Conservation (phyloP, 2,113 vertebrate genomes). For the Lepisosteus oculatus region DNA sequence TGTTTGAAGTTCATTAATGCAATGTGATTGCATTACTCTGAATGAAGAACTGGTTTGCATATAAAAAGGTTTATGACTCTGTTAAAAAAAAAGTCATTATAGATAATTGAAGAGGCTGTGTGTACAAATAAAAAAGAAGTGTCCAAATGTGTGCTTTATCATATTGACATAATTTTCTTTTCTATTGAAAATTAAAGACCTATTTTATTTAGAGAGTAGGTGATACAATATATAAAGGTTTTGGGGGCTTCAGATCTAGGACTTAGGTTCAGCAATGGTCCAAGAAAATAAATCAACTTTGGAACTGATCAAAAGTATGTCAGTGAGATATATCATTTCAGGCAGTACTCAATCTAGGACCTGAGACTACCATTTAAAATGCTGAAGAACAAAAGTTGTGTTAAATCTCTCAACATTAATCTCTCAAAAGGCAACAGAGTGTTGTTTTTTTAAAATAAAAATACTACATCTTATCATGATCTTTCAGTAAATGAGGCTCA, state of each 20-base stretch:
- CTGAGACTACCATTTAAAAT: not conserved
- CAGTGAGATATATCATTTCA: not conserved
- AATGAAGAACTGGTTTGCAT: conserved; percentile 78
- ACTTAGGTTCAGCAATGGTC: not conserved
- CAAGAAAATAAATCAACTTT: not conserved
- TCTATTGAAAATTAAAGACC: conserved; percentile 69
- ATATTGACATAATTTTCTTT: conserved; percentile 65
- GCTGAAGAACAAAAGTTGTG: not conserved
- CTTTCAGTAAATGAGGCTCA: too few relatives aligned
- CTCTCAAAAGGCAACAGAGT: too few relatives aligned
- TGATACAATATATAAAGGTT: not conserved
- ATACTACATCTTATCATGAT: too few relatives aligned
- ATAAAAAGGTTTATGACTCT: conserved; percentile 71
- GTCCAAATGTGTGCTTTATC: conserved; percentile 56
- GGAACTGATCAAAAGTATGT: not conserved
- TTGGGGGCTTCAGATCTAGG: not conserved
- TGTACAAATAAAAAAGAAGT: conserved; percentile 57
- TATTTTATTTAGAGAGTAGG: conserved; percentile 43
- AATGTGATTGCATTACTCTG: conserved; percentile 70
- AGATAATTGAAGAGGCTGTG: conserved; percentile 84
- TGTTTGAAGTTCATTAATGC: conserved; percentile 82
- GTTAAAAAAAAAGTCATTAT: conserved; percentile 87
- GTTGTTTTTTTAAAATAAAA: too few relatives aligned
- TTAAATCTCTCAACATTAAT: not conserved
- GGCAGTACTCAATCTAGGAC: not conserved